Evolutionary conservation across 2,113 vertebrate species (phyloP).

Genomic region (Nothobranchius furzeri): DNA sequence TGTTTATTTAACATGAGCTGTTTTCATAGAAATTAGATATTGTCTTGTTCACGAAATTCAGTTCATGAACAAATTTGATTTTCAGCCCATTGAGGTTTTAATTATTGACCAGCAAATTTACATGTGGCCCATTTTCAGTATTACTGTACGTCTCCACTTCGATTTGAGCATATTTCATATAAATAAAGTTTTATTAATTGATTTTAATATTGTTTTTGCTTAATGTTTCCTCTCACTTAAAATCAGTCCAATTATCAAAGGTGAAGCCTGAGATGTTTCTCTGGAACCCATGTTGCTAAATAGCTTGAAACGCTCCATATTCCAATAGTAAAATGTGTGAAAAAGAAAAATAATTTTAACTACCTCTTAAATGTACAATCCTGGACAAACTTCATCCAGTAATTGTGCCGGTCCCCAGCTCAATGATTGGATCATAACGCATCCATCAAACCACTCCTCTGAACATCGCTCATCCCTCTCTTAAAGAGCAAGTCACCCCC

Average conservation of each 20-base stretch:
- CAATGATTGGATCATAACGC: too few species aligned
- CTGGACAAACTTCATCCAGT: too few species aligned
- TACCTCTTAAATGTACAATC: too few species aligned
- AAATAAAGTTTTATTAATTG: conserved; percentile 62
- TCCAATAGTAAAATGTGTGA: too few species aligned
- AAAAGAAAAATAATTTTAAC: too few species aligned
- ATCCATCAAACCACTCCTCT: too few species aligned
- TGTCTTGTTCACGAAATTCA: conserved; percentile 8
- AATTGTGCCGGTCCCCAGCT: too few species aligned
- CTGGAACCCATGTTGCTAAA: not conserved
- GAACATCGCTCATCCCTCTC: too few species aligned
- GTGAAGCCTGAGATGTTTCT: not conserved
- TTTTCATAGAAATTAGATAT: conserved; percentile 26
- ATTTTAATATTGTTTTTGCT: not conserved
- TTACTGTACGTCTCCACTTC: conserved; percentile 40
- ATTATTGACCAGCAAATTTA: conserved; percentile 24
- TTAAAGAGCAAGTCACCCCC: too few species aligned
- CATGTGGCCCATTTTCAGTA: conserved; percentile 42
- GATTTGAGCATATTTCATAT: conserved; percentile 19
- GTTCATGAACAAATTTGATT: conserved; percentile 17
- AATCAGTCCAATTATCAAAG: not conserved
- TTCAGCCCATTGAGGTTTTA: conserved; percentile 33
- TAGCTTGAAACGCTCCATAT: too few species aligned
- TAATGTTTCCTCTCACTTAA: not conserved
- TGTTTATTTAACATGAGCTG: conserved; percentile 50